Evolutionary conservation across 64 coral and sea anemone genomes (phyloP).

Genomic region (Montipora foliosa): DNA sequence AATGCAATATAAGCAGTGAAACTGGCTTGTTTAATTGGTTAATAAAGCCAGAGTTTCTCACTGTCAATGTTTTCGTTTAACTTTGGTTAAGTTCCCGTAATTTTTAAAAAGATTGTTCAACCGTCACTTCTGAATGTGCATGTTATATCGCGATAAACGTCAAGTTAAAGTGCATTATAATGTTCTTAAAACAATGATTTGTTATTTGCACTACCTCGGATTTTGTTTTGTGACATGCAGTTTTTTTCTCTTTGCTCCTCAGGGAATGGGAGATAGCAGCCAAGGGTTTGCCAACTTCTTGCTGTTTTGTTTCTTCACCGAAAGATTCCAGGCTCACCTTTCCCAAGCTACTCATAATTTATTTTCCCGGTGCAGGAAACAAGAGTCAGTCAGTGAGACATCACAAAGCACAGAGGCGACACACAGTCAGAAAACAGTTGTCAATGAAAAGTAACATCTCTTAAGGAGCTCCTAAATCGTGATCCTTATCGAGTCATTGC

Average conservation of each 20-base stretch:
- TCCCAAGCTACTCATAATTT: neutral
- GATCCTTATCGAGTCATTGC: no score
- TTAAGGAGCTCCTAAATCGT: neutral
- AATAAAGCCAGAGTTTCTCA: no score
- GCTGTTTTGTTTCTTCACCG: slow-evolving; percentile 88
- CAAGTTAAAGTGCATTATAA: no score
- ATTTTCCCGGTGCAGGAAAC: neutral
- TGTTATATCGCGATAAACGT: no score
- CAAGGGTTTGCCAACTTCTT: slow-evolving; percentile 95
- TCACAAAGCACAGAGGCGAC: neutral
- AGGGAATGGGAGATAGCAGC: slow-evolving; percentile 87
- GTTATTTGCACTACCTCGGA: no score
- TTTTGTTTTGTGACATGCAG: neutral
- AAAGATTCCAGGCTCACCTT: slow-evolving; percentile 53
- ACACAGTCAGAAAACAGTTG: neutral
- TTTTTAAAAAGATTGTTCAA: no score
- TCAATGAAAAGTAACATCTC: neutral
- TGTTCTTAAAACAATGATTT: no score
- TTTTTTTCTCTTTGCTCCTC: neutral
- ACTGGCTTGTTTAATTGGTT: no score
- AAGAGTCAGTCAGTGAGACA: neutral
- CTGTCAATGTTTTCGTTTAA: no score
- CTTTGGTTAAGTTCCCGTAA: no score
- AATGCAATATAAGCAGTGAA: no score
- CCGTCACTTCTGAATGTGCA: no score